phyloP scores from a whole-genome alignment of 2,113 vertebrate genomes.

The Naja naja region DNA sequence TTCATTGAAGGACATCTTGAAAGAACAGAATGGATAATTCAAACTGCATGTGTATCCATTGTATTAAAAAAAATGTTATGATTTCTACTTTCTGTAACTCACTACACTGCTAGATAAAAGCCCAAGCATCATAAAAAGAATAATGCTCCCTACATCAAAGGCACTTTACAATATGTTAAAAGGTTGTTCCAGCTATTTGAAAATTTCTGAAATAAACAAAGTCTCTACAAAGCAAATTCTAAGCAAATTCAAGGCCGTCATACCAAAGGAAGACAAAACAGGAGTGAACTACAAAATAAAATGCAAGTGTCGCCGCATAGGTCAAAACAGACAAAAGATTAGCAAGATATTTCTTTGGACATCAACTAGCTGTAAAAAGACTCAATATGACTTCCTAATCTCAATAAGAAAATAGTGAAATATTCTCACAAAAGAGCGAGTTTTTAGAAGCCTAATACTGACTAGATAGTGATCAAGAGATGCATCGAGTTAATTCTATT shows the following conservation, averaged over 20 bases:
- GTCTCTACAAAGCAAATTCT: not conserved
- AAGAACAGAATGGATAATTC: not conserved
- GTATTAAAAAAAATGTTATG: not conserved
- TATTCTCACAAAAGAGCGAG: not conserved
- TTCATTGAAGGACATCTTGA: not conserved
- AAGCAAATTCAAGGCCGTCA: not conserved
- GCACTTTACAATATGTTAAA: not conserved
- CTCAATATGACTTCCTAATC: not conserved
- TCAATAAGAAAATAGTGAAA: not conserved
- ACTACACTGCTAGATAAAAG: not conserved
- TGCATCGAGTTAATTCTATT: not conserved
- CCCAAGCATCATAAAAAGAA: not conserved
- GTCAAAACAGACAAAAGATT: not conserved
- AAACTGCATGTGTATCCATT: not conserved
- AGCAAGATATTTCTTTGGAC: not conserved
- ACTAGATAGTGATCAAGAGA: not conserved
- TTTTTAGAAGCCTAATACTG: not conserved
- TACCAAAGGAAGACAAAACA: not conserved
- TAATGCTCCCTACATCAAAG: not conserved
- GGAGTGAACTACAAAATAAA: not conserved
- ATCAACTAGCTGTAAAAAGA: not conserved
- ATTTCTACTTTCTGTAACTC: not conserved
- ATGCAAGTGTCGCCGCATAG: not conserved
- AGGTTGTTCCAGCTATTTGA: not conserved
- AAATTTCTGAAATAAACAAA: not conserved